Evolutionary conservation across 2,113 vertebrate genomes (phyloP), one percentile per base, ranked within the genome.

Genomic region (Cyanoderma ruficeps): DNA sequence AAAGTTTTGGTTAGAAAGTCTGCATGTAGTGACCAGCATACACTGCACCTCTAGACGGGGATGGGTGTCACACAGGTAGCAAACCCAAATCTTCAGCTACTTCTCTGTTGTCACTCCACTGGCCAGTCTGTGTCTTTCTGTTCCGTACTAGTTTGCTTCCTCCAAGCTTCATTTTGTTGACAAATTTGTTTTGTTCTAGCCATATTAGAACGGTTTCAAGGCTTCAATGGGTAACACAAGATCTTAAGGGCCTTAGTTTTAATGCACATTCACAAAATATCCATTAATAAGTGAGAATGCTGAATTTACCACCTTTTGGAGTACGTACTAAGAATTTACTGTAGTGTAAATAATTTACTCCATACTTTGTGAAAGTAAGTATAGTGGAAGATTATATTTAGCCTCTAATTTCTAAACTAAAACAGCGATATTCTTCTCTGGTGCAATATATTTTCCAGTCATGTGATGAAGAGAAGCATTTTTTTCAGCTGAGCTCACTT

Each of bases 301-400:
- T 87, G 72, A 81, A 94, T 96, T 89, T 95, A 91, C 92, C 92
- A 80, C 83, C 75, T 91, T 87, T 92, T 89, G 79, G 69, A 93
- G 71, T 77, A 95, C 0, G 15, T 30, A 92, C 83, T 93, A 75
- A 96, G 88, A 93, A 87, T 89, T 93, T 89, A 89, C 90, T 89
- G 92, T 88, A 90, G 87, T 28, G 64, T 92, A 94, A 96, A 97
- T 96, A 96, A 91, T 95, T 94, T 95, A 94, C 74, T 91, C 82
- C 75, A 64, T 76, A 91, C 52, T 94, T 94, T 81, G 68, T 53
- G 60, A 87, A 93, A 94, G 69, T 74, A 89, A 87, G 74, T 70
- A 91, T 68, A 85, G 78, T 87, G 96, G 97, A 95, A 96, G 97
- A 97, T 97, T 97, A 95, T 97, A 97, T 97, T 98, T 90, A 94